Conservation (phyloP, 2,797 vertebrate species). For the Coregonus suidteri region DNA sequence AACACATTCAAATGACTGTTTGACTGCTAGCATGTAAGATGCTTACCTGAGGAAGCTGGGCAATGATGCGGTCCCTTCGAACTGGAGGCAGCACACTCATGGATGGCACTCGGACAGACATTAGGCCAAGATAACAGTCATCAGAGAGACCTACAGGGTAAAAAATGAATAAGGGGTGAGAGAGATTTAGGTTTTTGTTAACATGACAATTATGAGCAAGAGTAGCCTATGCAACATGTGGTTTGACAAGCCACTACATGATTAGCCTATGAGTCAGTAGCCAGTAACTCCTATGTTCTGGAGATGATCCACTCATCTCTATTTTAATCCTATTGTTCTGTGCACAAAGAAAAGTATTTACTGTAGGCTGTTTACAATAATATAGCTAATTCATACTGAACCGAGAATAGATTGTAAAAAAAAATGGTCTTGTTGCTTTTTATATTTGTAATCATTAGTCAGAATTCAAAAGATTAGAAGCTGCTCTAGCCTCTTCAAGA, state of each 20-base stretch:
- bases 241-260: constrained; percentile 16
- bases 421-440: background rate
- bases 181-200: background rate
- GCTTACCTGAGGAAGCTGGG: constrained; percentile 81
- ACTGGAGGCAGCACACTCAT: constrained; percentile 93
- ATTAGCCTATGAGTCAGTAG: constrained; percentile 25
- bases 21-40: background rate
- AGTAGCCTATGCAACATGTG: background rate
- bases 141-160: constrained; percentile 3
- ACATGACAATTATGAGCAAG: background rate
- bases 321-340: constrained; percentile 68
- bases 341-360: constrained; percentile 26
- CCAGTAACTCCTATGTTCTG: constrained; percentile 12
- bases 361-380: background rate
- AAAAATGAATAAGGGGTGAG: background rate
- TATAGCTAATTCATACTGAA: background rate
- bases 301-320: constrained; percentile 43
- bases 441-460: background rate
- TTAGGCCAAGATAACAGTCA: constrained; percentile 46
- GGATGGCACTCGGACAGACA: constrained; percentile 58
- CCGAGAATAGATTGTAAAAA: background rate
- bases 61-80: constrained; percentile 87
- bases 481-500: background rate
- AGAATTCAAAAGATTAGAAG: background rate
- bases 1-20: background rate